Conservation (phyloP, 2,888 invertebrate species). For the Platycheirus albimanus region DNA sequence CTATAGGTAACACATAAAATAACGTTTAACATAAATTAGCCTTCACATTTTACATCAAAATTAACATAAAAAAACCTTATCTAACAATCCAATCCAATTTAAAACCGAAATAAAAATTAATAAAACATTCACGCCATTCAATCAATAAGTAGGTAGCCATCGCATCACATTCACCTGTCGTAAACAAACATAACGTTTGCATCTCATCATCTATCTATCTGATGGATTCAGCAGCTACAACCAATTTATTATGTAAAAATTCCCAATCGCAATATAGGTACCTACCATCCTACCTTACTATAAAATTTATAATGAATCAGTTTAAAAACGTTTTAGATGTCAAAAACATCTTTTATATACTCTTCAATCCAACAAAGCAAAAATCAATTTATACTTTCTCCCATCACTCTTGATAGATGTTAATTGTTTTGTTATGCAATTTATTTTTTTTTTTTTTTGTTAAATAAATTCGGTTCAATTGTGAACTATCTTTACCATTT, state of each 20-base stretch:
- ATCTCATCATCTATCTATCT: conserved; percentile 1
- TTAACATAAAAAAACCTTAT: too few relatives aligned
- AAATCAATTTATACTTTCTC: conserved; percentile 4
- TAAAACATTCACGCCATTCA: too few relatives aligned
- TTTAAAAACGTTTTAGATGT: too few relatives aligned
- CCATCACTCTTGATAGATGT: not conserved
- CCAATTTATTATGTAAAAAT: conserved; percentile 9
- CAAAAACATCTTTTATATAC: not conserved
- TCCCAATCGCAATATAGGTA: too few relatives aligned
- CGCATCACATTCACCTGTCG: not conserved
- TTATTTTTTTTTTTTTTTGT: not conserved
- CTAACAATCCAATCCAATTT: too few relatives aligned
- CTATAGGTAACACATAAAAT: too few relatives aligned
- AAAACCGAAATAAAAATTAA: too few relatives aligned
- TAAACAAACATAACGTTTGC: conserved; percentile 13
- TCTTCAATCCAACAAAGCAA: not conserved
- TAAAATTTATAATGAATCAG: too few relatives aligned
- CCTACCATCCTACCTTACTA: too few relatives aligned
- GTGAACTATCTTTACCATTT: conserved; percentile 12
- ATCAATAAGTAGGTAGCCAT: not conserved
- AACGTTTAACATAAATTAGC: too few relatives aligned
- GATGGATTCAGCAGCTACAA: conserved; percentile 1
- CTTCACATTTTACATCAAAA: too few relatives aligned
- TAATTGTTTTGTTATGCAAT: not conserved
- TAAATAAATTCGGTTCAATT: conserved; percentile 16